phyloP scores from a whole-genome alignment of 2,797 vertebrate genomes.

The Poecile montanus region DNA sequence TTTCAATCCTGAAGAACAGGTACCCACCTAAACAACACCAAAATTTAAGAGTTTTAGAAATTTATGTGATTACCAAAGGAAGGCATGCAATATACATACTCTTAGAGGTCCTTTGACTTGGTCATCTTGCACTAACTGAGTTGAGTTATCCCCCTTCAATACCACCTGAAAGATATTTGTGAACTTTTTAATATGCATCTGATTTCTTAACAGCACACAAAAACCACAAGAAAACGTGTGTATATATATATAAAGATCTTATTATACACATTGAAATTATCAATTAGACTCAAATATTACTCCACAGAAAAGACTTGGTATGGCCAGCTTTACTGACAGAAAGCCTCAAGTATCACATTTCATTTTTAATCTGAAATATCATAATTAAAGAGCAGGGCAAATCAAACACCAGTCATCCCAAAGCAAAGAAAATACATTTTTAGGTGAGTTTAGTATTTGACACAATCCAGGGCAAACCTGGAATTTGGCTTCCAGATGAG shows the following conservation, averaged over 20 bases:
- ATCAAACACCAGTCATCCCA: background rate
- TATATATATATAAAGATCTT: background rate
- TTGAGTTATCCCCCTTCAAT: constrained; percentile 90
- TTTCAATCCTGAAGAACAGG: background rate
- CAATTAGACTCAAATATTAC: background rate
- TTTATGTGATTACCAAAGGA: background rate
- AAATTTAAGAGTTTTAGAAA: background rate
- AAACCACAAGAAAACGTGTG: background rate
- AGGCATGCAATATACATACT: constrained; percentile 79
- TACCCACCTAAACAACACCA: background rate
- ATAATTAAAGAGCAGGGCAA: background rate
- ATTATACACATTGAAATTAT: background rate
- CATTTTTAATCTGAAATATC: background rate
- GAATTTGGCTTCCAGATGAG: background rate
- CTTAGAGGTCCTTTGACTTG: constrained; percentile 94
- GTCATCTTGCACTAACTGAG: constrained; percentile 95
- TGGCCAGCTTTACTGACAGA: background rate
- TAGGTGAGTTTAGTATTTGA: background rate
- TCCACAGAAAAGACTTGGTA: background rate
- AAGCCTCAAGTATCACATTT: background rate
- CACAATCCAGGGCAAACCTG: background rate
- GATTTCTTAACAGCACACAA: background rate
- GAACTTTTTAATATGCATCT: background rate
- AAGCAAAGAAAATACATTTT: background rate
- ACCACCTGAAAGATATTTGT: constrained; percentile 82